Evolutionary conservation across 2,888 invertebrate species (phyloP), one percentile per base, ranked within the genome.

Genomic region (Poecilus cupreus): DNA sequence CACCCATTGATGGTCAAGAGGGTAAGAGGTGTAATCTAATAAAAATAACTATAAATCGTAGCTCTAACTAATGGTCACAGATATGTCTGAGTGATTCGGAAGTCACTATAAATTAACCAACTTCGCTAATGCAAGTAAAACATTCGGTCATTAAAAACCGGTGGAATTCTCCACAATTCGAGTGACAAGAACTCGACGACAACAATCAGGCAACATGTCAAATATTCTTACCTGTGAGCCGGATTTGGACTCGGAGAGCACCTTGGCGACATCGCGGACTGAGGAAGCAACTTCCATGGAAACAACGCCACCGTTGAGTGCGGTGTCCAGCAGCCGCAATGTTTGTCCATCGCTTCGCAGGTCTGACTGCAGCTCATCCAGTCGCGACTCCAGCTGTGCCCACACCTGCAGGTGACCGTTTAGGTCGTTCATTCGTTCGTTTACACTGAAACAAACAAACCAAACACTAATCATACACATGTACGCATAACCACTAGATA

Each of bases 311-410:
- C 88, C 89, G 82, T 88, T 87, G 51, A 91, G 86, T 13, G 90
- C 90, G 22, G 87, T 86, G 86, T 92, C 91, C 83, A 92, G 86
- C 83, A 91, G 89, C 43, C 90, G 89, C 79, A 93, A 89, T 8
- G 92, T 92, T 85, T 91, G 91, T 84, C 92, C 91, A 88, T 96
- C 96, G 83, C 94, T 94, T 32, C 93, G 92, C 74, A 96, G 89
- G 26, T 95, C 95, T 74, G 93, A 92, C 86, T 95, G 94, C 83
- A 96, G 92, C 87, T 96, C 95, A 13, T 93, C 92, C 79, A 96
- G 90, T 8, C 96, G 94, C 82, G 91, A 91, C 87, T 95, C 95
- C 89, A 96, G 93, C 87, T 95, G 94, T 79, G 93, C 92, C 95
- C 95, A 95, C 32, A 93, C 93, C 84, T 92, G 91, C 68, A 94